Conservation (phyloP, 1,140 invertebrate genomes). For the Anoplophora glabripennis region DNA sequence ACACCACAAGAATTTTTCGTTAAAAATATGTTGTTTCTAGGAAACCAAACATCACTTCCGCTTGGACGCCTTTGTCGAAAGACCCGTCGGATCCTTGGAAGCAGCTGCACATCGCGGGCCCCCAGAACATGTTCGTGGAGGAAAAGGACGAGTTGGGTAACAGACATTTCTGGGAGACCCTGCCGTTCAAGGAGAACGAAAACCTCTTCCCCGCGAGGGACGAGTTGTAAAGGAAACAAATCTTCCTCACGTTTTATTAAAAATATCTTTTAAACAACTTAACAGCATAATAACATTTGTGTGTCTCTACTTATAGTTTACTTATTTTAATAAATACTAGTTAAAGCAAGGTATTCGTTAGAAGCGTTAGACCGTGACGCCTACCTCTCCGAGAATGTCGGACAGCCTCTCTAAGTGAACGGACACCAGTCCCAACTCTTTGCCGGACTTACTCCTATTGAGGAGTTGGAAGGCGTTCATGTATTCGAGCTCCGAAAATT, state of each 20-base stretch:
- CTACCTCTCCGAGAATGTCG: conserved; percentile 66
- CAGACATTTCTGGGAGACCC: conserved; percentile 30
- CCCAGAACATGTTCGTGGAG: conserved; percentile 20
- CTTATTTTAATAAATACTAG: conserved; percentile 1
- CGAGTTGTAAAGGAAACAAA: conserved; percentile 1
- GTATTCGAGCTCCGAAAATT: conserved; percentile 83
- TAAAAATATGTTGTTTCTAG: conserved; percentile 18
- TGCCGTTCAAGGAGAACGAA: conserved; percentile 33
- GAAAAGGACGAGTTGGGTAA: conserved; percentile 24
- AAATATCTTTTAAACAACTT: conserved; percentile 6
- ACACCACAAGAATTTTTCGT: conserved; percentile 32
- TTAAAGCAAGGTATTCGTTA: background rate
- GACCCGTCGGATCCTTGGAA: conserved; percentile 10
- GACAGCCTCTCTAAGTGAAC: conserved; percentile 60
- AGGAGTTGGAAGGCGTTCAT: conserved; percentile 78
- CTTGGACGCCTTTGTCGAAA: conserved; percentile 30
- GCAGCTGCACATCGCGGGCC: conserved; percentile 25
- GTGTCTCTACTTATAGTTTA: no score
- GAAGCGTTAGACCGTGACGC: conserved; percentile 58
- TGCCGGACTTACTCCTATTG: conserved; percentile 56
- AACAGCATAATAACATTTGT: background rate
- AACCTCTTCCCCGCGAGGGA: conserved; percentile 13
- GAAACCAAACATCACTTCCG: conserved; percentile 19
- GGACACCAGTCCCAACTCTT: conserved; percentile 47
- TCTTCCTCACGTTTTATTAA: background rate